Base-by-base conservation (phyloP, 2,797 vertebrate genomes). In the Cichlasoma orientale region DNA sequence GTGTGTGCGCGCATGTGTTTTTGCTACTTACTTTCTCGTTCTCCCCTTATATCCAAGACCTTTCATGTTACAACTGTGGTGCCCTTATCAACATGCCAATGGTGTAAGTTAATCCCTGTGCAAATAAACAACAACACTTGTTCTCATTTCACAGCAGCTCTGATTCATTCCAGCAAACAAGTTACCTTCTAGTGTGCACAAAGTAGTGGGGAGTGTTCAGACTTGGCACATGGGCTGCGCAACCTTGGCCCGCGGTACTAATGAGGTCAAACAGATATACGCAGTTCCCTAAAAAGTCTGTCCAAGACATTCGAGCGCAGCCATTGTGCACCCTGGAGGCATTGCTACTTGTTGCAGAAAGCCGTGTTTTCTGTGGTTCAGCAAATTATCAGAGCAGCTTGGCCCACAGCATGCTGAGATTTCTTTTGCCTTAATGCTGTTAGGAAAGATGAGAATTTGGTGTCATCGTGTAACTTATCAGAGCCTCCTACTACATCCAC, bases 181-280 rank as follows among this genome's bases (percentile, higher is more conserved):
- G 74, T 77, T 82, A 85, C 80, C 78, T 75, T 72, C 55, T 83
- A 73, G 61, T 72, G 79, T 78, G 75, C 79, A 41, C 82, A 52
- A 80, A 86, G 89, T 74, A 77, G 82, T 61, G 14, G 56, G 70
- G 72, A 78, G 80, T 74, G 75, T 73, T 57, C 72, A 74, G 69
- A 83, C 83, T 90, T 86, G 89, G 87, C 87, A 82, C 75, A 69
- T 23, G 61, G 72, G 75, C 77, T 69, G 63, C 19, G 6, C 75
- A 53, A 71, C 85, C 47, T 61, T 77, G 73, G 88, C 85, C 89
- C 29, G 44, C 10, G 2, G 79, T 87, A 72, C 88, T 93, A 94
- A 93, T 91, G 91, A 92, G 90, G 90, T 91, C 91, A 92, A 90
- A 91, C 84, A 81, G 92, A 93, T 86, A 78, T 72, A 82, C 83